These are phyloP conservation scores for Petrolisthes cinctipes DNA, from an alignment of 2,888 invertebrate species.

Conservation along the genomic window DNA sequence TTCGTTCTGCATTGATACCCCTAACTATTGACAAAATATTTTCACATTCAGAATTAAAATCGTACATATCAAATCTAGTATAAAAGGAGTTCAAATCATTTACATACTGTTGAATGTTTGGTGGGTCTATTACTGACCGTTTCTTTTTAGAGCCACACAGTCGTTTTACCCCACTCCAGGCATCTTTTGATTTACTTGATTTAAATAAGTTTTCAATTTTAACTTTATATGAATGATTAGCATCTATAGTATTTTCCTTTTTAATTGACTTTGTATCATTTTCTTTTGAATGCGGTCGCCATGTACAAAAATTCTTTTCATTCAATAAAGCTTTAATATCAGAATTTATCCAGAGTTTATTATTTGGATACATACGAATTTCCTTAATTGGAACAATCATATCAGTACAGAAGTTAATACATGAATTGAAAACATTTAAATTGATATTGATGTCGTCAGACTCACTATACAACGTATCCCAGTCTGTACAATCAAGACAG, in stretches of 20 bases:
- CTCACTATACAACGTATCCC: background rate
- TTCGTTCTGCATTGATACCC: background rate
- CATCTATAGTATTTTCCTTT: constrained; percentile 11
- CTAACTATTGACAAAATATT: constrained; percentile 6
- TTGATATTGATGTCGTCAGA: background rate
- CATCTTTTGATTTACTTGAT: constrained; percentile 8
- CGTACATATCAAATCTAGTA: constrained; percentile 10
- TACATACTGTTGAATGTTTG: background rate
- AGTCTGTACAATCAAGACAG: constrained; percentile 14
- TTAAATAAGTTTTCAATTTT: constrained; percentile 21
- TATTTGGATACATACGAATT: constrained; percentile 6
- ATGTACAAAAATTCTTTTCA: background rate
- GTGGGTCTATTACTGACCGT: background rate
- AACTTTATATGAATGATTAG: constrained; percentile 14
- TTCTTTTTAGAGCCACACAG: background rate
- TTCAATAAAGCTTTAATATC: constrained; percentile 14
- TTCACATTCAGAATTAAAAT: background rate
- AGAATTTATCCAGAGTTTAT: constrained; percentile 7
- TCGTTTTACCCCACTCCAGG: constrained; percentile 1
- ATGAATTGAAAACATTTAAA: constrained; percentile 23
- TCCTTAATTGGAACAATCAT: constrained; percentile 15
- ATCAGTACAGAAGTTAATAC: constrained; percentile 20
- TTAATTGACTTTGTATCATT: constrained; percentile 6
- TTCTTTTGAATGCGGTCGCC: constrained; percentile 10
- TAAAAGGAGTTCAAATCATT: no score